Percentiles rank a stretch among this genome's conserved stretches.
phyloP scores from a whole-genome alignment of 2,113 vertebrate genomes.

The Lathamus discolor region DNA sequence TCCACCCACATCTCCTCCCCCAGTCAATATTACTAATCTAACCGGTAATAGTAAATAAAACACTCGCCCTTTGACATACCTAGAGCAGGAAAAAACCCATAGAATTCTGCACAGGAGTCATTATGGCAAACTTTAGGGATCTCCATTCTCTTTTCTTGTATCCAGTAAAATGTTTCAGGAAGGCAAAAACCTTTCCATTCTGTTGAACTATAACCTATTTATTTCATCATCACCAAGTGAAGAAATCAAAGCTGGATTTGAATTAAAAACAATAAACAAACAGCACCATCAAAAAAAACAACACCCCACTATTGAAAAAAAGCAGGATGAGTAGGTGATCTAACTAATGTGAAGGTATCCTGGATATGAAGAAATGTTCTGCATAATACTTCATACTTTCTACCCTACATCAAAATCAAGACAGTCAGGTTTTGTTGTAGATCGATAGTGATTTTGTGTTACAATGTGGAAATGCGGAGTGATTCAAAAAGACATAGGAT shows the following conservation, averaged over 20 bases:
- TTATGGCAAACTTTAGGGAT: neutral
- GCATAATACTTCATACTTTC: neutral
- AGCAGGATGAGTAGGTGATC: neutral
- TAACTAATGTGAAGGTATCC: neutral
- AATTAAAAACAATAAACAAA: neutral
- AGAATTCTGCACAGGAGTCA: neutral
- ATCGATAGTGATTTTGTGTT: accelerated
- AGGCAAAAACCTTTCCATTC: neutral
- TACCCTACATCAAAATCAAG: neutral
- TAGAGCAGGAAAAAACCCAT: neutral
- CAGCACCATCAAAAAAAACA: neutral
- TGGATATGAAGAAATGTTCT: neutral
- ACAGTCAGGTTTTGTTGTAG: neutral
- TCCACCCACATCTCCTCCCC: neutral
- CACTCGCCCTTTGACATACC: neutral
- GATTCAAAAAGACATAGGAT: neutral
- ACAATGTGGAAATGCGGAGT: neutral
- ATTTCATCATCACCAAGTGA: neutral
- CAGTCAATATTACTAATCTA: neutral
- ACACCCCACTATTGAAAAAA: neutral
- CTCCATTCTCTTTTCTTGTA: neutral
- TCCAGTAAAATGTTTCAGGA: neutral
- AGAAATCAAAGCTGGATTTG: neutral
- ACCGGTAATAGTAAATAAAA: neutral
- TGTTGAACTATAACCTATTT: neutral